These are phyloP conservation scores for Melopsittacus undulatus DNA, from an alignment of 2,797 vertebrate genomes.

Conservation along the genomic window DNA sequence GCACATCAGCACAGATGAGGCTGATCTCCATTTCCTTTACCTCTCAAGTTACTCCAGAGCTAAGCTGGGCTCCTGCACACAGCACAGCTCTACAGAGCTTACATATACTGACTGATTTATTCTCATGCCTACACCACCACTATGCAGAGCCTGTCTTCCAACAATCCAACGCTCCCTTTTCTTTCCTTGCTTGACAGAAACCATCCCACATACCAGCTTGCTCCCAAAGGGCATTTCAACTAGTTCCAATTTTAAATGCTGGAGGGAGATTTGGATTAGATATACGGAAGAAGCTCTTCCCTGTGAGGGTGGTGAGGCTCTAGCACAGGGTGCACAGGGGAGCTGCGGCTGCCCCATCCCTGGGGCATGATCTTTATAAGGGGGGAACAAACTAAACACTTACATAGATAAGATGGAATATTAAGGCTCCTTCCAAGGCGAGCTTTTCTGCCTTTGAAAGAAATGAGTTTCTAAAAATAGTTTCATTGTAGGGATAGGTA, in stretches of 20 bases:
- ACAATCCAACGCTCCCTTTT: not conserved
- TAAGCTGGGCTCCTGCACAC: not conserved
- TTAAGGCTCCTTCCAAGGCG: not conserved
- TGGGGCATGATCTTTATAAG: not conserved
- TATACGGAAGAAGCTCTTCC: not conserved
- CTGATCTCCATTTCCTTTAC: not conserved
- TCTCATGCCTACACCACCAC: not conserved
- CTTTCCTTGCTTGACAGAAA: not conserved
- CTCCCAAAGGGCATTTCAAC: not conserved
- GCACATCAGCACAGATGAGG: fast-evolving
- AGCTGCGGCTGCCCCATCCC: not conserved
- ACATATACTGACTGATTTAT: not conserved
- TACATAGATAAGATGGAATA: too few species aligned
- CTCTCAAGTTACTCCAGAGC: not conserved
- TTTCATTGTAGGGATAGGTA: not conserved
- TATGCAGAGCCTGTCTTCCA: not conserved
- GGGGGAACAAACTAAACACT: not conserved
- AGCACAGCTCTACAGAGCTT: not conserved
- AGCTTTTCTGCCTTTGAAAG: not conserved
- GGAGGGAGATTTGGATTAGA: not conserved
- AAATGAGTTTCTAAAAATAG: not conserved
- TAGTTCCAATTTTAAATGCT: not conserved
- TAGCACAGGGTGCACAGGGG: not conserved
- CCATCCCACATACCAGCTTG: not conserved
- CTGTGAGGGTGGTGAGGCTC: not conserved